Percentiles rank a stretch among this genome's conserved stretches.
phyloP scores from a whole-genome alignment of 2,113 vertebrate genomes.

The Chelonoidis abingdonii region DNA sequence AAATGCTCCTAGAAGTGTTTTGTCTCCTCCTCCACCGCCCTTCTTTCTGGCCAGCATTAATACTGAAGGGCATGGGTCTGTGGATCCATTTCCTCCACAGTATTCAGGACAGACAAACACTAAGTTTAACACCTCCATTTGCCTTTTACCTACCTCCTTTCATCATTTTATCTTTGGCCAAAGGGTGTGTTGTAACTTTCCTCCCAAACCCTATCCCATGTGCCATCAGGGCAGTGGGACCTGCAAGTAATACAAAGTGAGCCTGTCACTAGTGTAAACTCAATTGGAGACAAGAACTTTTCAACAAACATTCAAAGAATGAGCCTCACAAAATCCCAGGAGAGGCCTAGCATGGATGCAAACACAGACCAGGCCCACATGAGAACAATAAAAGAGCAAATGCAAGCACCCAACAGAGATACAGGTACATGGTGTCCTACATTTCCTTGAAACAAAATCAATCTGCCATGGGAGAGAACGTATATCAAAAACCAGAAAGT shows the following conservation, averaged over 20 bases:
- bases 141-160: constrained; percentile 84
- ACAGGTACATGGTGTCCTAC: neutral
- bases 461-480: neutral
- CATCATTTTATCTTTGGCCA: constrained; percentile 98
- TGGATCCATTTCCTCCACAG: neutral
- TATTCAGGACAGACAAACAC: neutral
- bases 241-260: constrained; percentile 72
- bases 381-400: neutral
- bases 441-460: neutral
- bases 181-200: constrained; percentile 95
- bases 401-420: neutral
- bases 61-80: neutral
- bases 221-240: constrained; percentile 94
- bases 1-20: neutral
- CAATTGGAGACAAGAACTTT: neutral
- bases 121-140: neutral
- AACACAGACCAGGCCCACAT: neutral
- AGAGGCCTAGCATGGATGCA: neutral
- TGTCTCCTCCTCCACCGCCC: neutral
- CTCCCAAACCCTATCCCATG: constrained; percentile 94
- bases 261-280: neutral
- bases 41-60: neutral
- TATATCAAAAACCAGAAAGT: neutral
- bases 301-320: fast-evolving
- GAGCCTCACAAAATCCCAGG: neutral